Percentiles rank a stretch among this genome's conserved stretches.
These are phyloP conservation scores for Mormoops blainvillei DNA, from an alignment of 2,113 vertebrate genomes.

Conservation along the genomic window DNA sequence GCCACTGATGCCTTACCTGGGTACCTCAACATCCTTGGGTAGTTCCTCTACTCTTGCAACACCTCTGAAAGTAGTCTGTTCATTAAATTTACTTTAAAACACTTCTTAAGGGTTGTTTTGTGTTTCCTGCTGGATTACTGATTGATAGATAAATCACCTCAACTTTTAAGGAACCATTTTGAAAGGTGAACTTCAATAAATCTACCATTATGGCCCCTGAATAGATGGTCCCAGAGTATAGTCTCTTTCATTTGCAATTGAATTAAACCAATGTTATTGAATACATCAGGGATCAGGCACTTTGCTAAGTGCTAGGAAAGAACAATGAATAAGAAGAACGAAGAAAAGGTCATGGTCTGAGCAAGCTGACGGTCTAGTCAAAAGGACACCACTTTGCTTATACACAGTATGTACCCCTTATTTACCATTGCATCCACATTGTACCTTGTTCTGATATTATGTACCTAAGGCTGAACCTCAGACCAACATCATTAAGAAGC, in stretches of 20 bases:
- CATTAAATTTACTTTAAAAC: not conserved
- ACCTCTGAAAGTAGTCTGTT: not conserved
- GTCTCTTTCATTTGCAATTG: not conserved
- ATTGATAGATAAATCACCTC: not conserved
- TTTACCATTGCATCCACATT: not conserved
- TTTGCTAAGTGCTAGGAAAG: not conserved
- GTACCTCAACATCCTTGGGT: not conserved
- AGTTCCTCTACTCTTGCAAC: not conserved
- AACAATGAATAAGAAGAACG: not conserved
- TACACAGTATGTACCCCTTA: not conserved
- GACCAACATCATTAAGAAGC: not conserved
- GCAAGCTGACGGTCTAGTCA: not conserved
- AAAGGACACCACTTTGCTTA: not conserved
- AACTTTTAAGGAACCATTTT: not conserved
- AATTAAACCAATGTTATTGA: not conserved
- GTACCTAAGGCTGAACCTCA: not conserved
- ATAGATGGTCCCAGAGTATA: not conserved
- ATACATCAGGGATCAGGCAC: not conserved
- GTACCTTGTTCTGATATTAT: not conserved
- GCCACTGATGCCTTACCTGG: not conserved
- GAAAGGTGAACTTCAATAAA: not conserved
- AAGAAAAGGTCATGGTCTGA: not conserved
- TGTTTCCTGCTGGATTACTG: not conserved
- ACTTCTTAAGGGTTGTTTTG: not conserved
- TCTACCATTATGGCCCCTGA: not conserved